These are phyloP conservation scores for Plagodis dolabraria DNA, from an alignment of 2,888 invertebrate genomes.

Conservation along the genomic window DNA sequence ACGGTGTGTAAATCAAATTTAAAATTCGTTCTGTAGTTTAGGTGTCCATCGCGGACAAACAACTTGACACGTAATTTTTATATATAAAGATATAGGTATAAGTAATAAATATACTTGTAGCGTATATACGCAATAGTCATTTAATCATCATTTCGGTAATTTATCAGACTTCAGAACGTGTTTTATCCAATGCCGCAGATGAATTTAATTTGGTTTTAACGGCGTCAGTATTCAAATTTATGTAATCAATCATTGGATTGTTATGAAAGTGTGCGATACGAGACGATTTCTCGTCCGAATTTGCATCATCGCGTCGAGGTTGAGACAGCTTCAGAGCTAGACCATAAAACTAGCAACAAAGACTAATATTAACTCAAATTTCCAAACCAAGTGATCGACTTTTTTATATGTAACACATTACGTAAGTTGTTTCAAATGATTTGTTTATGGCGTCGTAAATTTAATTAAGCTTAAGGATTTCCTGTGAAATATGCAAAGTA, in stretches of 20 bases:
- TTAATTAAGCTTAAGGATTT: constrained; percentile 33
- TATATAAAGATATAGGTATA: too few relatives aligned
- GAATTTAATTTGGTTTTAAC: constrained; percentile 81
- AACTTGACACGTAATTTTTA: too few relatives aligned
- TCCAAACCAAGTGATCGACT: constrained; percentile 29
- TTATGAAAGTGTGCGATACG: constrained; percentile 82
- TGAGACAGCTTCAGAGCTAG: constrained; percentile 53
- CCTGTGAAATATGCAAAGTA: constrained; percentile 30
- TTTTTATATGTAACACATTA: constrained; percentile 28
- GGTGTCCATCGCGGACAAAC: too few relatives aligned
- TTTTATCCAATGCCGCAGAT: constrained; percentile 77
- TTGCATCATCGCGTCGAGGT: constrained; percentile 76
- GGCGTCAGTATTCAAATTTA: constrained; percentile 80
- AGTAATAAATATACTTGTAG: constrained; percentile 31
- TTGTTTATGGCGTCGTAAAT: constrained; percentile 32
- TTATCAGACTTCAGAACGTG: constrained; percentile 74
- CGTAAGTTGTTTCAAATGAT: constrained; percentile 31
- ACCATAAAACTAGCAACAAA: constrained; percentile 39
- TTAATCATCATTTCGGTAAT: constrained; percentile 77
- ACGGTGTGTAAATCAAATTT: too few relatives aligned
- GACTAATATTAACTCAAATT: constrained; percentile 24
- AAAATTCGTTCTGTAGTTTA: too few relatives aligned
- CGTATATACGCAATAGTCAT: constrained; percentile 61
- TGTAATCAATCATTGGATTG: constrained; percentile 82
- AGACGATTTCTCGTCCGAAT: constrained; percentile 76